Evolutionary conservation across 2,888 invertebrate species (phyloP).

Genomic region (Branchellion lobata): DNA sequence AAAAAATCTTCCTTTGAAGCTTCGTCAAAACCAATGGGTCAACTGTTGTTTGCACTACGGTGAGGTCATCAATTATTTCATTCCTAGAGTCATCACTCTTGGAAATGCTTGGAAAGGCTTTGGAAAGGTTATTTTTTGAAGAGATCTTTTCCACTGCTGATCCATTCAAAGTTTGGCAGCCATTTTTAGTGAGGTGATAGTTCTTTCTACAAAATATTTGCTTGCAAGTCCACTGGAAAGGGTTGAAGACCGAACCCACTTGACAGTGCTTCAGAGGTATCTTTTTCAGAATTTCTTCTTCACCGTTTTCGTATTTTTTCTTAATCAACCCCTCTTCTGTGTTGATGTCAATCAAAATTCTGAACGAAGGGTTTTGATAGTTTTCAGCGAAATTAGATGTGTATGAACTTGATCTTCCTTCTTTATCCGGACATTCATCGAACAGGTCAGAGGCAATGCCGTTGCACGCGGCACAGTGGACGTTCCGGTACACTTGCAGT

Average conservation of each 20-base stretch:
- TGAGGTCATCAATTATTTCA: no score
- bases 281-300: not conserved
- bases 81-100: no score
- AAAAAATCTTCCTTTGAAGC: no score
- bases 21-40: no score
- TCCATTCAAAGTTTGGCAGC: not conserved
- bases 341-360: slow-evolving; percentile 27
- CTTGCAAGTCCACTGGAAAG: slow-evolving; percentile 49
- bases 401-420: not conserved
- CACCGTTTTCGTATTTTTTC: not conserved
- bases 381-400: not conserved
- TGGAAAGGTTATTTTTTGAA: no score
- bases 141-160: no score
- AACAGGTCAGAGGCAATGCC: slow-evolving; percentile 42
- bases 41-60: no score
- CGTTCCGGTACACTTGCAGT: slow-evolving; percentile 52
- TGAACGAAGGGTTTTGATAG: slow-evolving; percentile 1
- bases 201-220: slow-evolving; percentile 46
- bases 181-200: slow-evolving; percentile 10
- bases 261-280: slow-evolving; percentile 43
- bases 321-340: not conserved
- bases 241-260: slow-evolving; percentile 50
- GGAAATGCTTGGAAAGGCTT: no score
- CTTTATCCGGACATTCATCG: slow-evolving; percentile 50
- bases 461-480: slow-evolving; percentile 56